A percentile compares a stretch with the other conserved stretches of the same genome.
Evolutionary conservation across 2,888 invertebrate genomes (phyloP).

Genomic region (Monochamus alternatus): DNA sequence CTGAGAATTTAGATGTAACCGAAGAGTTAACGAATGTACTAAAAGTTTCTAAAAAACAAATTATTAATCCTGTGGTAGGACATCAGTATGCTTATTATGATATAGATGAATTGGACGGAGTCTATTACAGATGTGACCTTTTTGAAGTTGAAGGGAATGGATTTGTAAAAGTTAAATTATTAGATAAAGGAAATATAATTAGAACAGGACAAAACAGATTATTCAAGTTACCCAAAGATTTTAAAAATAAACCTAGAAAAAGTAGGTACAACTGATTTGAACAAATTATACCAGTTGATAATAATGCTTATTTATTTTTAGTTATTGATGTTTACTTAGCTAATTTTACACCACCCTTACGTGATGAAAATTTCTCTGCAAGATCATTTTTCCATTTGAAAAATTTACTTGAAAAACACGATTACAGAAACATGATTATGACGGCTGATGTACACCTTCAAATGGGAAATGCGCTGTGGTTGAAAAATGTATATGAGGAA

Average conservation of each 20-base stretch:
- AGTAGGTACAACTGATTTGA: constrained; percentile 53
- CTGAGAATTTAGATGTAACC: constrained; percentile 41
- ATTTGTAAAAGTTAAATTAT: constrained; percentile 72
- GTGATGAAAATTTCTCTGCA: constrained; percentile 61
- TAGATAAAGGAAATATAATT: constrained; percentile 76
- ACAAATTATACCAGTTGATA: not conserved
- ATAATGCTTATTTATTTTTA: constrained; percentile 32
- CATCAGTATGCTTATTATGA: constrained; percentile 55
- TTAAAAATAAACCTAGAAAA: constrained; percentile 71
- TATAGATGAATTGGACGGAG: constrained; percentile 46
- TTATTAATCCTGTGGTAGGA: constrained; percentile 38
- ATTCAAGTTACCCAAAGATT: constrained; percentile 73
- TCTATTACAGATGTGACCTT: constrained; percentile 54
- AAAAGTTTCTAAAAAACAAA: constrained; percentile 32
- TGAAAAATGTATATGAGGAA: constrained; percentile 77
- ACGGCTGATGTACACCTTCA: constrained; percentile 74
- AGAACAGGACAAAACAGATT: constrained; percentile 69
- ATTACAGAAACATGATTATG: constrained; percentile 60
- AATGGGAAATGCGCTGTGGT: constrained; percentile 77
- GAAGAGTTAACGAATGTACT: constrained; percentile 40
- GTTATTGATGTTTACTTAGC: constrained; percentile 61
- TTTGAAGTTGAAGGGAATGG: constrained; percentile 50
- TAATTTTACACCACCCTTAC: constrained; percentile 63
- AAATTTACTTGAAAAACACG: constrained; percentile 49
- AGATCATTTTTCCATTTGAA: constrained; percentile 48